Evolutionary conservation across 2,797 vertebrate species (phyloP).

Genomic region (Muraenolepis orangiensis): DNA sequence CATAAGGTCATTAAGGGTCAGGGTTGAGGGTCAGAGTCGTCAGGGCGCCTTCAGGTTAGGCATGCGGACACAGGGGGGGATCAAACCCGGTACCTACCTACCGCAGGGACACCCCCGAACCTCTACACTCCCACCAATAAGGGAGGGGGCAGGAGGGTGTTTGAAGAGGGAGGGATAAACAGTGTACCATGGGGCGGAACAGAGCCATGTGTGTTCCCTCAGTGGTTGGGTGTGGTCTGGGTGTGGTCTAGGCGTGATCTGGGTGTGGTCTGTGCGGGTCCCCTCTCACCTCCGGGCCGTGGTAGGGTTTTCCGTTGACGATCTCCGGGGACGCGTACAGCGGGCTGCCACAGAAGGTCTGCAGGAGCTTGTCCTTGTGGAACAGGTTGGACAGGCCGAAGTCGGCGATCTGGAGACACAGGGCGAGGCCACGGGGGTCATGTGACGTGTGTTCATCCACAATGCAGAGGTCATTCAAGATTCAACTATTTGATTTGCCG

Average conservation of each 20-base stretch:
- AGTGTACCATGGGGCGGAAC: no score
- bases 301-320: slow-evolving; percentile 96
- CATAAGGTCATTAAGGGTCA: not conserved
- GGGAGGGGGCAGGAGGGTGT: not conserved
- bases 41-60: not conserved
- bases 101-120: not conserved
- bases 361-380: slow-evolving; percentile 96
- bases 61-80: not conserved
- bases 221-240: not conserved
- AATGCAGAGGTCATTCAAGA: no score
- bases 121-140: no score
- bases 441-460: no score
- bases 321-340: slow-evolving; percentile 98
- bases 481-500: no score
- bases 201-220: not conserved
- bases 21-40: not conserved
- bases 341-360: slow-evolving; percentile 97
- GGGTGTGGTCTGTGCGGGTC: slow-evolving; percentile 4
- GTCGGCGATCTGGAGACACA: slow-evolving; percentile 89
- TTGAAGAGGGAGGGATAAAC: not conserved
- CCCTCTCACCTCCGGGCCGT: slow-evolving; percentile 88
- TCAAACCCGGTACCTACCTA: not conserved
- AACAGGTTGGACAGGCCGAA: slow-evolving; percentile 98
- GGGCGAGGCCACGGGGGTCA: no score
- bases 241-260: no score